Base-by-base conservation (phyloP, 2,888 invertebrate genomes). In the Pyrochroa serraticornis region DNA sequence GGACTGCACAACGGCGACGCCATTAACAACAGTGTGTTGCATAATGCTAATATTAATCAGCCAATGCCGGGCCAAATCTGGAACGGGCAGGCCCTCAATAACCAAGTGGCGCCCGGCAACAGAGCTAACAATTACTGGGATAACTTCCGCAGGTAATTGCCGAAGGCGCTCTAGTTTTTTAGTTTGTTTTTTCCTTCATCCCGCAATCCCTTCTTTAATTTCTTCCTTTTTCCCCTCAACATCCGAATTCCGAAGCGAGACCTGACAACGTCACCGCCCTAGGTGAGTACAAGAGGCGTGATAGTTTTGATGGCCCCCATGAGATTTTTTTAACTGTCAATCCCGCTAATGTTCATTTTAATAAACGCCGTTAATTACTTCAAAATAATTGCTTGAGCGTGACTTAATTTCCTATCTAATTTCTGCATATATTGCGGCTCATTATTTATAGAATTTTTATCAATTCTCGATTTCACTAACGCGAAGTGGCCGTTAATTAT, bases 111-210 rank as follows among this genome's bases (percentile, higher is more conserved):
- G 35, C 94, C 94, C 33, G 93, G 94, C 30, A 93, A 92, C 79
- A 83, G 94, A 64, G 93, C 93, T 52, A 95, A 95, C 79, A 95
- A 95, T 81, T 95, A 94, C 79, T 94, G 93, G 93, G 94, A 95
- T 77, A 94, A 95, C 80, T 94, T 95, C 78, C 83, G 93, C 82
- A 93, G 93, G 93, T 92, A 87, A 84, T 70, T 53, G 30, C 38
- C 31, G 9, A 9, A 39, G 46, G 37, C 34, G 35, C 45, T 48
- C 54, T 58, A 46, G 49, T 56, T 54, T 41, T 53, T 34, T 39
- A 50, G 50, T 46, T 49, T 44, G 43, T 60, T 52, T 46, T 43
- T 37, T 6, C 14, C 41, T 36, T 42, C n/a, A 36, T 32, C 14
- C 5, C 9, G 31, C 41, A 44, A 8, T 39, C 39, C 53, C 44